Percentiles rank a stretch among this genome's conserved stretches.
Evolutionary conservation across 2,888 invertebrate species (phyloP).

Genomic region (Willowsia nigromaculata): DNA sequence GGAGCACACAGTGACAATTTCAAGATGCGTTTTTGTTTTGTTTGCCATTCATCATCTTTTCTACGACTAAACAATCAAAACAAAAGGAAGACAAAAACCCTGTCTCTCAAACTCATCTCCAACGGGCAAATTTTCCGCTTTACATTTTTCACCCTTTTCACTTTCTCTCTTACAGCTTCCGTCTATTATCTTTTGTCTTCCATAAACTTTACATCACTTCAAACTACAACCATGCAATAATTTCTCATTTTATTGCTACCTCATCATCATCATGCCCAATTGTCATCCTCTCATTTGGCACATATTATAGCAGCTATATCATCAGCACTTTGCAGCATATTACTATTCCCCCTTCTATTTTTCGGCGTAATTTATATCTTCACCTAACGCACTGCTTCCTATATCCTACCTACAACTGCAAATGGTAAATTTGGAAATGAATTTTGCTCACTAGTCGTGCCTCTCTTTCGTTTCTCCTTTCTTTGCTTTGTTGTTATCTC

Average conservation of each 20-base stretch:
- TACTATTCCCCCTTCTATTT: background rate
- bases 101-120: background rate
- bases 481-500: background rate
- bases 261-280: no score
- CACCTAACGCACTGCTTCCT: background rate
- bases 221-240: background rate
- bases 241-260: slow-evolving; percentile 28
- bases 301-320: slow-evolving; percentile 1
- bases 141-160: background rate
- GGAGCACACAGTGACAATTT: background rate
- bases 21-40: background rate
- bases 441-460: no score
- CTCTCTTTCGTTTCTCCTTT: background rate
- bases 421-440: no score
- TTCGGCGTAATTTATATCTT: background rate
- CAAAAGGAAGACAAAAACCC: background rate
- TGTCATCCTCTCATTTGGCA: background rate
- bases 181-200: slow-evolving; percentile 9
- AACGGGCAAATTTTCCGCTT: slow-evolving; percentile 37
- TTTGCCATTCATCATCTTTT: background rate
- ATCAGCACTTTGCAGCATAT: background rate
- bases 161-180: background rate
- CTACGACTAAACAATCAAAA: background rate
- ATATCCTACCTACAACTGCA: no score
- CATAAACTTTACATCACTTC: background rate